phyloP scores from a whole-genome alignment of 2,113 vertebrate species.

The Theristicus caerulescens region DNA sequence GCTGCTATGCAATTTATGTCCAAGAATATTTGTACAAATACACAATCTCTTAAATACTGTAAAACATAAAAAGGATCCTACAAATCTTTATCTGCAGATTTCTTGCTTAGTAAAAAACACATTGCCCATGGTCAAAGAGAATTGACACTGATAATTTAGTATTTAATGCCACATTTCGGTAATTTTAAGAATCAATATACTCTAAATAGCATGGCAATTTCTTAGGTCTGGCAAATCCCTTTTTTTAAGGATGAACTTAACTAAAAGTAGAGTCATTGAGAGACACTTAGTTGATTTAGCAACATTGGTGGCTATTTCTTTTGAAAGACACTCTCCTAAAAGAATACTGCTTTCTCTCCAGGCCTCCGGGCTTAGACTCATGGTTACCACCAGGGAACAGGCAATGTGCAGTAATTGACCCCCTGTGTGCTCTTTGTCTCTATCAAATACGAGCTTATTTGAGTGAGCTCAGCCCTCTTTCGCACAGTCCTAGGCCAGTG shows the following conservation, averaged over 20 bases:
- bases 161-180: neutral
- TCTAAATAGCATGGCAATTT: neutral
- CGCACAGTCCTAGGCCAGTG: accelerated
- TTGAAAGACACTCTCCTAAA: neutral
- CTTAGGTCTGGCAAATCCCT: neutral
- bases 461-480: neutral
- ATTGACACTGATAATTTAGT: neutral
- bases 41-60: neutral
- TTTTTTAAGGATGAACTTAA: neutral
- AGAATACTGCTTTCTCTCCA: neutral
- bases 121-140: neutral
- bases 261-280: neutral
- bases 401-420: neutral
- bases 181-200: neutral
- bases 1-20: neutral
- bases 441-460: neutral
- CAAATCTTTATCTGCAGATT: neutral
- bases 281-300: neutral
- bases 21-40: neutral
- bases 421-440: neutral
- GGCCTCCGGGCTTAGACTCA: neutral
- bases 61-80: neutral
- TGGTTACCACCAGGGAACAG: neutral
- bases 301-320: neutral
- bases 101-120: neutral